Conservation (phyloP, 2,797 vertebrate genomes). For the Peromyscus nudipes region DNA sequence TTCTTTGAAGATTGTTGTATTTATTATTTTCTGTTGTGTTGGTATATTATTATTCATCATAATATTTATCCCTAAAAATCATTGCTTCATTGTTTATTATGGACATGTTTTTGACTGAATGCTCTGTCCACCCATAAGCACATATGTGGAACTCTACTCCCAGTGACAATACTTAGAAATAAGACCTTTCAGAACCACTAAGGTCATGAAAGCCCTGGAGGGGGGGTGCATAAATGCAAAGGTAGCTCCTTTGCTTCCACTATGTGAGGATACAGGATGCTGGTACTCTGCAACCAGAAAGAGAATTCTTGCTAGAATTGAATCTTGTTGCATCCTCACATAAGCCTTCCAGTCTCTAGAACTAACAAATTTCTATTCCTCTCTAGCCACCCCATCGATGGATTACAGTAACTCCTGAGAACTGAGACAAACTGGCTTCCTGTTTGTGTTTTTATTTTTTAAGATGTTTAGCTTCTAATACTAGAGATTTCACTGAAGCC, state of each 20-base stretch:
- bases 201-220: neutral
- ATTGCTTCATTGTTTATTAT: neutral
- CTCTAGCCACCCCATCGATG: neutral
- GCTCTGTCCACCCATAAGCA: neutral
- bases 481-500: neutral
- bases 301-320: neutral
- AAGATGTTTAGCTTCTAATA: neutral
- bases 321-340: neutral
- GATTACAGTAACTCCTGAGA: neutral
- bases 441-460: neutral
- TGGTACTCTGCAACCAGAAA: neutral
- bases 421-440: neutral
- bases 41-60: neutral
- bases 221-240: neutral
- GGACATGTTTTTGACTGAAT: neutral
- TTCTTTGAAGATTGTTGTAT: neutral
- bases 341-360: neutral
- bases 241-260: neutral
- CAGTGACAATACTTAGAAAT: neutral
- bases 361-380: neutral
- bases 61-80: neutral
- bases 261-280: neutral
- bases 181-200: neutral
- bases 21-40: conserved; percentile 32
- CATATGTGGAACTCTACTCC: neutral